Percentiles rank a stretch among this genome's conserved stretches.
Conservation (phyloP, 2,888 invertebrate genomes). For the Hyposoter dolosus region DNA sequence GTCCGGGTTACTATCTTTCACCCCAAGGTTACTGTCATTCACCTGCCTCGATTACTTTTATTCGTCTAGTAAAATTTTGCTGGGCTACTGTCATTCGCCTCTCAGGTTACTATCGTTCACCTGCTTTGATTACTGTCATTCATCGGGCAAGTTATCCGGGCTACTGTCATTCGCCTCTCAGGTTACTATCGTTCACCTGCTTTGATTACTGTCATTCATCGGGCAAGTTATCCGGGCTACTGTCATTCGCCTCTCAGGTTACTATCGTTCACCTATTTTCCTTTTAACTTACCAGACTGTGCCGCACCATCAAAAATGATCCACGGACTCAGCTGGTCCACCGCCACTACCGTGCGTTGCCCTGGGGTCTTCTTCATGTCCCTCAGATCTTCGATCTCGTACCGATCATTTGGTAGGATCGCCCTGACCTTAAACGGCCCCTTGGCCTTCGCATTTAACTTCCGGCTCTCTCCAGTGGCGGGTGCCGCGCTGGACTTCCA, state of each 20-base stretch:
- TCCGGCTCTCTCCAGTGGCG: constrained; percentile 68
- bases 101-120: constrained; percentile 10
- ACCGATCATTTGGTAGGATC: constrained; percentile 71
- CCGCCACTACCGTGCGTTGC: constrained; percentile 68
- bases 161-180: constrained; percentile 19
- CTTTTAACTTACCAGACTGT: constrained; percentile 18
- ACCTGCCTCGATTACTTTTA: constrained; percentile 1
- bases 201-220: constrained; percentile 5
- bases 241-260: constrained; percentile 20
- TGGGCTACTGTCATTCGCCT: constrained; percentile 28
- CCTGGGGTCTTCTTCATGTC: no score
- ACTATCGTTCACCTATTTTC: constrained; percentile 18
- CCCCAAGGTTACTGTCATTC: constrained; percentile 28
- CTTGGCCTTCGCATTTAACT: constrained; percentile 66
- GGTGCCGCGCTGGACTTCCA: constrained; percentile 44
- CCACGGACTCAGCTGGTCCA: constrained; percentile 61
- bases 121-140: constrained; percentile 19
- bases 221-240: constrained; percentile 1
- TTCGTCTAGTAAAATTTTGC: constrained; percentile 1
- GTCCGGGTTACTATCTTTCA: constrained; percentile 2
- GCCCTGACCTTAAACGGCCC: constrained; percentile 70
- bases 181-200: constrained; percentile 31
- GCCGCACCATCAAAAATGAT: constrained; percentile 49
- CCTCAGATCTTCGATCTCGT: constrained; percentile 71
- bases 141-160: not conserved